Evolutionary conservation across 2,888 invertebrate genomes (phyloP).

Genomic region (Panzeria rudis): DNA sequence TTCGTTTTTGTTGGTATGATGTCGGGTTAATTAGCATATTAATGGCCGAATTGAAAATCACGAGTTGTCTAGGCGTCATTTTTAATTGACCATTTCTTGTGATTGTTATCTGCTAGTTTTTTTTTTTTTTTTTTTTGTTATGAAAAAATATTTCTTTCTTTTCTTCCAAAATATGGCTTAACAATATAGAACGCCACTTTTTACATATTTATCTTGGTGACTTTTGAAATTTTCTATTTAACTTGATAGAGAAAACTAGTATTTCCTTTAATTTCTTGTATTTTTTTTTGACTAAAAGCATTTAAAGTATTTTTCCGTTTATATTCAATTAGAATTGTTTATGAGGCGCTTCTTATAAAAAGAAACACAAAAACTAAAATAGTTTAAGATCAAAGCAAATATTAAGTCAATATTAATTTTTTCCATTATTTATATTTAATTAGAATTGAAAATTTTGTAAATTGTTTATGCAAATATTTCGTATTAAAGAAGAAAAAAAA

Average conservation of each 20-base stretch:
- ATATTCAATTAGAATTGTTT: conserved; percentile 16
- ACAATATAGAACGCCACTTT: too few species aligned
- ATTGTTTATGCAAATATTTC: conserved; percentile 10
- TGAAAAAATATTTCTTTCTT: too few species aligned
- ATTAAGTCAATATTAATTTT: conserved; percentile 45
- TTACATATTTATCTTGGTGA: not conserved
- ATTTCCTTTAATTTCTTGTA: not conserved
- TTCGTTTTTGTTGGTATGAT: too few species aligned
- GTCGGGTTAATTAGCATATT: too few species aligned
- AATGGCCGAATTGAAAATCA: too few species aligned
- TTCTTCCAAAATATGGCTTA: too few species aligned
- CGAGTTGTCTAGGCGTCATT: too few species aligned
- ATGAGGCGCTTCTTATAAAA: conserved; percentile 18
- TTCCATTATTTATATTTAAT: conserved; percentile 34
- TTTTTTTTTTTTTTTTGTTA: too few species aligned
- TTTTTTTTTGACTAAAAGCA: conserved; percentile 32
- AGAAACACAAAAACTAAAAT: not conserved
- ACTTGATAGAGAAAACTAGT: not conserved
- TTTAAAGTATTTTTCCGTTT: conserved; percentile 24
- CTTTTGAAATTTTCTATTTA: not conserved
- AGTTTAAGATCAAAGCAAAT: conserved; percentile 50
- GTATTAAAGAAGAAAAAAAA: not conserved
- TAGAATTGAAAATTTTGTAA: conserved; percentile 30
- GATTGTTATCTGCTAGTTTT: too few species aligned
- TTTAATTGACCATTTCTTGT: too few species aligned